Evolutionary conservation across 2,113 vertebrate genomes (phyloP).

Genomic region (Phrynocephalus versicolor): DNA sequence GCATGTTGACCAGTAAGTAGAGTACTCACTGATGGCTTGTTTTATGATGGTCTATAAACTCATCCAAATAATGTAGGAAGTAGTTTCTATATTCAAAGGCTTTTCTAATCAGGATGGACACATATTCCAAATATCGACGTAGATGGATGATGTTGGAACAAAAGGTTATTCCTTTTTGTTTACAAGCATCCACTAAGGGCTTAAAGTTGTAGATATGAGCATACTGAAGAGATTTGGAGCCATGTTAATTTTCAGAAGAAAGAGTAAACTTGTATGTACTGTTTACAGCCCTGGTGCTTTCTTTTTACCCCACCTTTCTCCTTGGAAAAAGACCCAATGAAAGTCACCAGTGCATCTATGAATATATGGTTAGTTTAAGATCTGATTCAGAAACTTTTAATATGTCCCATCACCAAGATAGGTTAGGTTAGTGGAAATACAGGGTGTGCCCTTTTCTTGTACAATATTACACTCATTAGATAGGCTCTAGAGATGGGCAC

Average conservation of each 20-base stretch:
- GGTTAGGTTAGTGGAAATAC: background rate
- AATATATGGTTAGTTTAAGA: background rate
- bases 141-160: conserved; percentile 9
- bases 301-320: no score
- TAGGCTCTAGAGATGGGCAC: no score
- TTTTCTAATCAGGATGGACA: conserved; percentile 17
- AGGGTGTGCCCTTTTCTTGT: background rate
- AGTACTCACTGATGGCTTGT: background rate
- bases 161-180: conserved; percentile 39
- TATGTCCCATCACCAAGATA: background rate
- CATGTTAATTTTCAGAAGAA: background rate
- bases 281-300: background rate
- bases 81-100: background rate
- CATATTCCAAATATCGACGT: background rate
- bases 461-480: background rate
- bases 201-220: conserved; percentile 7
- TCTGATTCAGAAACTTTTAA: background rate
- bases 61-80: background rate
- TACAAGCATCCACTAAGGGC: conserved; percentile 40
- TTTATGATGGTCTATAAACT: background rate
- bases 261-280: no score
- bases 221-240: background rate
- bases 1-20: background rate
- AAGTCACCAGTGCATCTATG: background rate
- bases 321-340: no score